Evolutionary conservation across 2,888 invertebrate species (phyloP).

Genomic region (Cecidostiba fungosa): DNA sequence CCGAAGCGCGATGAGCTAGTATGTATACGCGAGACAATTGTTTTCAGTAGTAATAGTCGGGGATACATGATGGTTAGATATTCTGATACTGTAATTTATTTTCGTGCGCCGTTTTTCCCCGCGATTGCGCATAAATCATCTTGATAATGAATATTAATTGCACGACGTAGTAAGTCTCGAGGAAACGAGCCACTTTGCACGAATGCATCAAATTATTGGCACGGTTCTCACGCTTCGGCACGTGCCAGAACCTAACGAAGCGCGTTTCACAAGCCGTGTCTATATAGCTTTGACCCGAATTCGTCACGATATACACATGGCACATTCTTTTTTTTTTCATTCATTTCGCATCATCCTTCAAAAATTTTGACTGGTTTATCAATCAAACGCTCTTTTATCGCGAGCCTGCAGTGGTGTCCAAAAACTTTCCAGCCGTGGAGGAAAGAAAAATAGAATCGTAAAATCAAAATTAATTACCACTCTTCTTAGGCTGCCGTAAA

Average conservation of each 20-base stretch:
- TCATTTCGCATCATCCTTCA: too few relatives aligned
- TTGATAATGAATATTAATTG: constrained; percentile 15
- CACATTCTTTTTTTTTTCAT: too few relatives aligned
- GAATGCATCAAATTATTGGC: constrained; percentile 24
- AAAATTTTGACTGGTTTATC: not conserved
- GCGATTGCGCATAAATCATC: too few relatives aligned
- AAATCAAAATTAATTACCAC: constrained; percentile 32
- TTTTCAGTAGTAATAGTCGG: not conserved
- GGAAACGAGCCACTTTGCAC: constrained; percentile 23
- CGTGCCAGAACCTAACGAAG: constrained; percentile 17
- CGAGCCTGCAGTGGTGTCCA: too few relatives aligned
- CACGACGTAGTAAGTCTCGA: not conserved
- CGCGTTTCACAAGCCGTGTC: not conserved
- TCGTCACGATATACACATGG: not conserved
- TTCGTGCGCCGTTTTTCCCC: not conserved
- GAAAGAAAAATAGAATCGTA: not conserved
- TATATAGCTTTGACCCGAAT: constrained; percentile 16
- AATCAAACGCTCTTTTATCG: not conserved
- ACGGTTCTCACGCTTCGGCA: constrained; percentile 7
- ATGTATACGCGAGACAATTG: not conserved
- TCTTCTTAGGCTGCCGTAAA: not conserved
- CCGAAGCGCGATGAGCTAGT: not conserved
- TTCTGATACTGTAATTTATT: not conserved
- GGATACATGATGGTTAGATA: not conserved
- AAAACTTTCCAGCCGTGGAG: not conserved